phyloP scores from a whole-genome alignment of 2,888 invertebrate species.

The Parnassius apollo region DNA sequence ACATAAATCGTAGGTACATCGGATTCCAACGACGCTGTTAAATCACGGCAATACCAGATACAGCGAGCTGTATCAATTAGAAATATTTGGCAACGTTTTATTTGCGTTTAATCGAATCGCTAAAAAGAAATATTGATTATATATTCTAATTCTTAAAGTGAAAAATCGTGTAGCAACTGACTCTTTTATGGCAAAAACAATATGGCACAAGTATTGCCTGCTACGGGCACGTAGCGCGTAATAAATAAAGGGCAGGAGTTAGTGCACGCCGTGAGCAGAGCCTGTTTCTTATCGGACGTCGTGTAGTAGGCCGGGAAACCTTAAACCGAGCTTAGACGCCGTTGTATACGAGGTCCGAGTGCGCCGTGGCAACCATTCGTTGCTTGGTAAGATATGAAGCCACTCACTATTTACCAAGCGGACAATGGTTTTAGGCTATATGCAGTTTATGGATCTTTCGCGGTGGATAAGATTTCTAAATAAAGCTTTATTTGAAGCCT shows the following conservation, averaged over 20 bases:
- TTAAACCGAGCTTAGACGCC: slow-evolving; percentile 55
- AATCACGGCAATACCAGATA: slow-evolving; percentile 72
- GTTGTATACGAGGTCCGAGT: slow-evolving; percentile 35
- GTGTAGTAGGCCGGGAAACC: slow-evolving; percentile 61
- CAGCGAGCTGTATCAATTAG: slow-evolving; percentile 71
- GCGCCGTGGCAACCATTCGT: slow-evolving; percentile 23
- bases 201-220: slow-evolving; percentile 51
- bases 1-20: slow-evolving; percentile 54
- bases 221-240: slow-evolving; percentile 69
- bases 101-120: slow-evolving; percentile 25
- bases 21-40: slow-evolving; percentile 61
- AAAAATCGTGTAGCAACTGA: slow-evolving; percentile 34
- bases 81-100: slow-evolving; percentile 46
- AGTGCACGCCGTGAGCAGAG: slow-evolving; percentile 58
- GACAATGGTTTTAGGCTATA: slow-evolving; percentile 12
- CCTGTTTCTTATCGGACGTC: slow-evolving; percentile 66
- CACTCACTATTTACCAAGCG: slow-evolving; percentile 13
- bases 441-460: background rate
- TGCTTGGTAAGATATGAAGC: slow-evolving; percentile 17
- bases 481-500: background rate
- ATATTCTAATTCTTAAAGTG: slow-evolving; percentile 32
- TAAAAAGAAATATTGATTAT: slow-evolving; percentile 24
- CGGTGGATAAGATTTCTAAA: background rate
- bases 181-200: slow-evolving; percentile 35
- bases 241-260: slow-evolving; percentile 73